Evolutionary conservation across 2,113 vertebrate genomes (phyloP).

Genomic region (Carassius gibelio): DNA sequence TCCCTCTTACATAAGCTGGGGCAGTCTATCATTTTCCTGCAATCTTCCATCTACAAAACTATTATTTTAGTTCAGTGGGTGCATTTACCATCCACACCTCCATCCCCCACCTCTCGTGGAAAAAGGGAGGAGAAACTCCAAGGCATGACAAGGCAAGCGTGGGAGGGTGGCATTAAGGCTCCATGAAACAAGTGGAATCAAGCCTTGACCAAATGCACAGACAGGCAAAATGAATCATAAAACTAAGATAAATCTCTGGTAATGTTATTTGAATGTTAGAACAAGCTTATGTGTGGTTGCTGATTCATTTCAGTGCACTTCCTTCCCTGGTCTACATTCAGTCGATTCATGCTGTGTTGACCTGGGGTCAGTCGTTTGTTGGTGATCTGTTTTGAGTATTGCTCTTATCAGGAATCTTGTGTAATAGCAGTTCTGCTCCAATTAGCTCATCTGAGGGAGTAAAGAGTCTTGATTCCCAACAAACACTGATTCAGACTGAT

Average conservation of each 20-base stretch:
- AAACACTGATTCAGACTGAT: too few species aligned
- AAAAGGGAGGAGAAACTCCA: constrained; percentile 21
- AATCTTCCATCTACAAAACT: constrained; percentile 53
- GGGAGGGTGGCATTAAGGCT: constrained; percentile 58
- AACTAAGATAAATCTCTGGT: neutral
- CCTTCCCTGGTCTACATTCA: constrained; percentile 45
- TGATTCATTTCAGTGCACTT: constrained; percentile 19
- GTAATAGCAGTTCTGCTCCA: constrained; percentile 52
- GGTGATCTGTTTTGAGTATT: constrained; percentile 46
- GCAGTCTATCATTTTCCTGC: constrained; percentile 1
- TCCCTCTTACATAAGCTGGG: constrained; percentile 22
- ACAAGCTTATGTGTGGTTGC: neutral
- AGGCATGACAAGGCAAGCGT: constrained; percentile 37
- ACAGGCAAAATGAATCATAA: neutral
- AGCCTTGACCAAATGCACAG: constrained; percentile 23
- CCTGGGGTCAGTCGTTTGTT: constrained; percentile 59
- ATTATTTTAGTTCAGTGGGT: constrained; percentile 59
- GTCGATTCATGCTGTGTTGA: constrained; percentile 70
- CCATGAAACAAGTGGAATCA: constrained; percentile 53
- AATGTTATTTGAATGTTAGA: neutral
- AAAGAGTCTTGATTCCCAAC: constrained; percentile 28
- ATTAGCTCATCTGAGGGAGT: constrained; percentile 47
- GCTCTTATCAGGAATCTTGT: constrained; percentile 64
- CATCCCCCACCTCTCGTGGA: constrained; percentile 4
- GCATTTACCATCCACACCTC: constrained; percentile 38